Evolutionary conservation across 2,888 invertebrate species (phyloP), one percentile per base, ranked within the genome.

Genomic region (Erebia ligea): DNA sequence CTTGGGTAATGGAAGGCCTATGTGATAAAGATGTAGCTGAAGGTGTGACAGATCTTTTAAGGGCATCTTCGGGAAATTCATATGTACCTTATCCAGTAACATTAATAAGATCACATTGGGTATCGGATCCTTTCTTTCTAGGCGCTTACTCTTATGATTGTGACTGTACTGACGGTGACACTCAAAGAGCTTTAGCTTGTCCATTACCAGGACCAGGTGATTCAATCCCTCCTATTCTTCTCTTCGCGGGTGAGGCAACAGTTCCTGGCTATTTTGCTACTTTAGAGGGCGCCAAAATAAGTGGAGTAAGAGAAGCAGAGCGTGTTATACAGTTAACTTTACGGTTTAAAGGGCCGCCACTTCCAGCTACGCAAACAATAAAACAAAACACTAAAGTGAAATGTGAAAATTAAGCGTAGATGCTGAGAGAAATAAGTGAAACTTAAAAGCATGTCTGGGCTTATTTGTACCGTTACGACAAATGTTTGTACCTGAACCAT

Each of bases 201-300:
- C 96, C 97, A 0, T 82, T 97, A 52, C 95, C 95, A 15, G 93
- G 94, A 0, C 94, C 95, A 50, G 94, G 94, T 73, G 89, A 89
- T 54, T 94, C 95, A 0, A 87, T 95, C n/a, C 94, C 95, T 0
- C 97, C 97, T 0, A 94, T 95, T 61, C 86, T 97, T 54, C 84
- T 97, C 62, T 97, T 97, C 82, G 97, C 97, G 17, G 97, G 97
- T 0, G 97, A 97, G 85, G 97, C 97, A 0, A 97, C 97, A 0
- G 95, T 96, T 48, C 94, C 95, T 0, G 95, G 96, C 1, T 96
- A 96, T 74, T 96, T 95, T 79, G 96, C 90, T 3, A 97, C 97
- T 0, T 95, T 97, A 0, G 96, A 97, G 75, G 97, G 97, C 0
- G 97, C 97, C 0, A 92, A 96, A 69, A 84, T 96, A 61, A 97